These are phyloP conservation scores for Lycaon pictus DNA, from an alignment of 2,113 vertebrate genomes.

Conservation along the genomic window DNA sequence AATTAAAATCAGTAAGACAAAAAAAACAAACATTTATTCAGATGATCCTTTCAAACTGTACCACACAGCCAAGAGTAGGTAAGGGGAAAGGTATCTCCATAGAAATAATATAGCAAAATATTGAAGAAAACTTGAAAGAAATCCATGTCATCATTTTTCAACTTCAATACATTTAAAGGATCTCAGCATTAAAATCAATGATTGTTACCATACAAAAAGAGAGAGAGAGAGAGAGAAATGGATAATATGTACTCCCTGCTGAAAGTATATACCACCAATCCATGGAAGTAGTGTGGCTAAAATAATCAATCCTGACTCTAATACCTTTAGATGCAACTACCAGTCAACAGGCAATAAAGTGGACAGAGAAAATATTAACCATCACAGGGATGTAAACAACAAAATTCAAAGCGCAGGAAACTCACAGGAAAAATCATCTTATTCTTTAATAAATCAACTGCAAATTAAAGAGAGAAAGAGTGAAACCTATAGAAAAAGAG, in stretches of 20 bases:
- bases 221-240: background rate
- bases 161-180: background rate
- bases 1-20: background rate
- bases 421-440: background rate
- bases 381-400: background rate
- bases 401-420: background rate
- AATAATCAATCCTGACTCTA: background rate
- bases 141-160: background rate
- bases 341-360: background rate
- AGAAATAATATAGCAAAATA: background rate
- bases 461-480: background rate
- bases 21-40: background rate
- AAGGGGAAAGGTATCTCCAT: background rate
- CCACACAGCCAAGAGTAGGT: background rate
- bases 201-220: background rate
- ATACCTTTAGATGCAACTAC: background rate
- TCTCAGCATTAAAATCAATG: background rate
- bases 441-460: background rate
- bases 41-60: background rate
- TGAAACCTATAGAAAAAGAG: background rate
- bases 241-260: background rate
- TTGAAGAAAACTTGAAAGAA: constrained; percentile 10
- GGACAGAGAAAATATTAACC: background rate
- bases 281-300: background rate
- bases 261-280: background rate